Evolutionary conservation across 23 tunicate genomes (phyloP).

Genomic region (Ciona savignyi): DNA sequence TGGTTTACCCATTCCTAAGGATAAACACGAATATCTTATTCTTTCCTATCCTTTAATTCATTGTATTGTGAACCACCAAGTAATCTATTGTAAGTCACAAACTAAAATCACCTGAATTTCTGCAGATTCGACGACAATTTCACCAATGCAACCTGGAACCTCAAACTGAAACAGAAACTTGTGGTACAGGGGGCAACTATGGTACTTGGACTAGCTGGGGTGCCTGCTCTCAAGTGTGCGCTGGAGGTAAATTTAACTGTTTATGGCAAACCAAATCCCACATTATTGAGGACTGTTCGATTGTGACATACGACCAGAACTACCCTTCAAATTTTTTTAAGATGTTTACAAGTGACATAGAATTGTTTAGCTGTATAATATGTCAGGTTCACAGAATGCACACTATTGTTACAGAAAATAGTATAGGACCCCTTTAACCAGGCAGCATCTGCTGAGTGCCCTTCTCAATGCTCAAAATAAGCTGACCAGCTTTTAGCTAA

Average conservation of each 20-base stretch:
- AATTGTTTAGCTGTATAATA: too few species aligned
- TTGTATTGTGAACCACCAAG: neutral
- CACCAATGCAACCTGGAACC: slow-evolving; percentile 49
- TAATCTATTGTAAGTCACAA: neutral
- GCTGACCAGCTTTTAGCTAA: neutral
- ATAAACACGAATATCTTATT: too few species aligned
- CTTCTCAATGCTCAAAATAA: too few species aligned
- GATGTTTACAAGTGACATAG: too few species aligned
- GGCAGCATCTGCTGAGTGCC: too few species aligned
- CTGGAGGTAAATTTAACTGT: slow-evolving; percentile 61
- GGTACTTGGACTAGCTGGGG: slow-evolving; percentile 74
- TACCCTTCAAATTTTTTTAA: neutral
- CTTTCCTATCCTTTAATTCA: neutral
- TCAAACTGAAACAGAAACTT: slow-evolving; percentile 29
- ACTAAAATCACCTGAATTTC: neutral
- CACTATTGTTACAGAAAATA: too few species aligned
- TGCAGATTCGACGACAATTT: slow-evolving; percentile 6
- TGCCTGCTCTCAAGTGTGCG: slow-evolving; percentile 74
- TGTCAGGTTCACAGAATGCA: too few species aligned
- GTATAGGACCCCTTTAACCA: too few species aligned
- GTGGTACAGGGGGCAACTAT: slow-evolving; percentile 55
- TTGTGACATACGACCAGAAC: slow-evolving; percentile 8
- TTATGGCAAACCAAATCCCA: slow-evolving; percentile 31
- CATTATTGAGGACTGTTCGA: slow-evolving; percentile 45
- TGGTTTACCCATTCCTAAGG: too few species aligned